Evolutionary conservation across 2,797 vertebrate species (phyloP).

Genomic region (Sarcoramphus papa): DNA sequence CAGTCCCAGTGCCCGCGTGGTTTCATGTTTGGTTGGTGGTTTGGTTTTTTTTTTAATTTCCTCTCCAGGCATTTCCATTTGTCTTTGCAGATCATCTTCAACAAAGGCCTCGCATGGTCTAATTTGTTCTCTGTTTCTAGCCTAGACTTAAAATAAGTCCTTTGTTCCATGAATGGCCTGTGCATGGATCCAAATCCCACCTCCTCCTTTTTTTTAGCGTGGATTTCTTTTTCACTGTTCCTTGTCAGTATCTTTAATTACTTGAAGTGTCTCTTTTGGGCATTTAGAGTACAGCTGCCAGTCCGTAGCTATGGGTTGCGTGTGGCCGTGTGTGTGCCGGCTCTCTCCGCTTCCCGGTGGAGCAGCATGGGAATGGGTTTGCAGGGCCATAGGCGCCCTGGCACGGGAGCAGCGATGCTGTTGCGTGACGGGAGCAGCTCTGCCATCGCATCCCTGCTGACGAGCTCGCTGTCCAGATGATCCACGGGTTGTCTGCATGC

Average conservation of each 20-base stretch:
- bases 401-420: rapidly evolving
- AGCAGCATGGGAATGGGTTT: not conserved
- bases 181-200: constrained; percentile 10
- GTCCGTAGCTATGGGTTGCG: not conserved
- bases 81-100: constrained; percentile 51
- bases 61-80: constrained; percentile 42
- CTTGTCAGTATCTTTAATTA: not conserved
- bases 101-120: constrained; percentile 19
- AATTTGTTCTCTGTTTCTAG: constrained; percentile 60
- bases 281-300: not conserved
- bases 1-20: not conserved
- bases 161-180: constrained; percentile 44
- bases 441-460: not conserved
- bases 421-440: not conserved
- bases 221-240: not conserved
- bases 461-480: rapidly evolving
- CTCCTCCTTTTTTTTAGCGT: not conserved
- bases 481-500: rapidly evolving
- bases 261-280: not conserved
- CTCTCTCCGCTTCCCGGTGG: rapidly evolving
- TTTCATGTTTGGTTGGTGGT: not conserved
- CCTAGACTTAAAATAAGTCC: constrained; percentile 49
- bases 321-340: not conserved
- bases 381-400: not conserved
- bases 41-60: not conserved